Evolutionary conservation across 2,888 invertebrate species (phyloP), one percentile per base, ranked within the genome.

Genomic region (Keiferia lycopersicella): DNA sequence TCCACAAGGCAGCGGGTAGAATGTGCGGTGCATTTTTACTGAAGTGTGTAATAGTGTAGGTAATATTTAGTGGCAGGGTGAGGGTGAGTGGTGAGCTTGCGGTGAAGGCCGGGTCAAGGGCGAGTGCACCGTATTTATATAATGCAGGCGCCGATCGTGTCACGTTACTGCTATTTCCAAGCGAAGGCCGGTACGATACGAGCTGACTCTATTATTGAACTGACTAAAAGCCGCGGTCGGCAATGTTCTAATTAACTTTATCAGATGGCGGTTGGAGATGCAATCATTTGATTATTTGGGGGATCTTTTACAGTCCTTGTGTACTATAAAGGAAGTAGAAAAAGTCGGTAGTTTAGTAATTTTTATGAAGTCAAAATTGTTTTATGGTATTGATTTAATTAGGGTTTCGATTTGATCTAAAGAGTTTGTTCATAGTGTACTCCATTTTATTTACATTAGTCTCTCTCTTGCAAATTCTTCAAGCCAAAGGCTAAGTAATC

Each of bases 71-170:
- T 38, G 61, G 22, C 26, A 34, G 41, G 53, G 48, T 48, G 38
- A 51, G 56, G 16, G 51, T 51, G 56, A 26, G 56, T 11, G 18
- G 30, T 56, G 34, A 56, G 30, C 34, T 34, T 48, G 67, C 64
- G 71, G 79, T 79, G 81, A 85, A 86, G 87, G 87, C 73, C 78
- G 64, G 87, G 88, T 84, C 89, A 89, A 86, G 88, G 88, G 74
- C 65, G 70, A 73, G 75, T 84, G 81, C 86, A 83, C 74, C 74
- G 45, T 73, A 71, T 79, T 63, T 63, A 50, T 63, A 57, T 48
- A 22, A 30, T 50, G 45, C 48, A 66, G 68, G 72, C 69, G 71
- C 71, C 78, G 71, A 79, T 79, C 72, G 72, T 68, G 72, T 70
- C 77, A 72, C 73, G 70, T 70, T 69, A 73, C 68, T 60, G 71